Base-by-base conservation (phyloP, 2,888 invertebrate species). In the Scaeva pyrastri region DNA sequence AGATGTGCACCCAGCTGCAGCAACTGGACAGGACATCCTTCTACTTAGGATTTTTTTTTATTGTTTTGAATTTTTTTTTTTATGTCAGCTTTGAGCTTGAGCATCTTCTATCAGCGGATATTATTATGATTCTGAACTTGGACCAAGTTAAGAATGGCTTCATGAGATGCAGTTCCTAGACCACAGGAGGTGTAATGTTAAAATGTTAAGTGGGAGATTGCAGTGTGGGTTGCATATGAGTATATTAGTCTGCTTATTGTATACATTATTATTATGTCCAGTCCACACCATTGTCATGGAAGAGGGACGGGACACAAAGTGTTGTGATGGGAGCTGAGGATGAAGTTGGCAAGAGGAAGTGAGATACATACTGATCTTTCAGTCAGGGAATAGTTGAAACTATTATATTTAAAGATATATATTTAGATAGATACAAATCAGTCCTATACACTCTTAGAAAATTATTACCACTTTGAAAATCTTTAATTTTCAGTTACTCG, bases 121-220 rank as follows among this genome's bases (percentile, higher is more conserved):
- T 77, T 77, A 72, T 73, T 73, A 60, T 43, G 39, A 68, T 77
- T 72, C 72, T 23, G 16, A 58, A 68, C 62, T 73, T 83, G 39
- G 12, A 45, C 19, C 58, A 66, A 19, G 12, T 41, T 12, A 43
- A 16, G 21, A 41, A 78, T 52, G 60, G 21, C 48, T 68, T 66
- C 52, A 55, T 45, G 26, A 31, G 14, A 19, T 50, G 50, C 31
- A 66, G 6, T 31, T 64, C 26, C 26, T 64, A 16, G 8, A 12
- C 0, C 10, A 1, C 16, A 45, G 16, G 21, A 31, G n/a, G 45
- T 26, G 7, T n/a, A 8, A 11, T 31, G 16, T 36, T 23, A 6
- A 62, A n/a, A n/a, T 43, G 23, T 43, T 21, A n/a, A 43, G 23
- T 23, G 26, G 7, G 43, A n/a, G 43, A 21, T 7, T 39, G 14